Evolutionary conservation across 2,888 invertebrate genomes (phyloP).

Genomic region (Sarcophaga caerulescens): DNA sequence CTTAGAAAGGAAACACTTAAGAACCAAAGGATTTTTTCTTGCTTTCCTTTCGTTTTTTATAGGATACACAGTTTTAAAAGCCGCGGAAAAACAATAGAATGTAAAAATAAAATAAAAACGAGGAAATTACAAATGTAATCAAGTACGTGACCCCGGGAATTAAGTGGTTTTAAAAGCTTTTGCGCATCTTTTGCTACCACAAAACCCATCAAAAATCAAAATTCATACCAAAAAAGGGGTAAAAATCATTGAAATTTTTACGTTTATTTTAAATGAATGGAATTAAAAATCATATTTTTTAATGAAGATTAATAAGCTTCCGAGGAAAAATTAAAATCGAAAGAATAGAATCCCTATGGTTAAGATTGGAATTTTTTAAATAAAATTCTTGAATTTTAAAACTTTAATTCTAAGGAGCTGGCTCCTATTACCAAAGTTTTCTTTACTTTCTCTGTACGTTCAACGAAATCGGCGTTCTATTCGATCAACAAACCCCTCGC

Average conservation of each 20-base stretch:
- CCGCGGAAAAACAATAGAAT: conserved; percentile 15
- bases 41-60: conserved; percentile 2
- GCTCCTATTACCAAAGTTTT: too few species aligned
- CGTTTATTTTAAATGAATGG: background rate
- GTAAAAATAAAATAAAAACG: conserved; percentile 15
- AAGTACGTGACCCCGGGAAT: conserved; percentile 67
- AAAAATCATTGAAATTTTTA: background rate
- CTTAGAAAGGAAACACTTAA: conserved; percentile 32
- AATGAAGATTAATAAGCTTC: background rate
- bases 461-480: too few species aligned
- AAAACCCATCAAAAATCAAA: background rate
- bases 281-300: background rate
- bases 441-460: too few species aligned
- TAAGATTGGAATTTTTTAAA: too few species aligned
- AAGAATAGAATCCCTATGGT: too few species aligned
- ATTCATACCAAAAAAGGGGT: background rate
- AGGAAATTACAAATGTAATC: conserved; percentile 66
- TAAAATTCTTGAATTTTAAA: too few species aligned
- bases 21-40: conserved; percentile 36
- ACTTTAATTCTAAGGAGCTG: too few species aligned
- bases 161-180: conserved; percentile 63
- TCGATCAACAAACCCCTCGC: too few species aligned
- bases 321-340: too few species aligned
- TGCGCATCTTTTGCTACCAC: background rate
- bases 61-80: conserved; percentile 23